These are phyloP conservation scores for Gallinago jamesoni DNA, from an alignment of 2,113 vertebrate species.

Conservation along the genomic window DNA sequence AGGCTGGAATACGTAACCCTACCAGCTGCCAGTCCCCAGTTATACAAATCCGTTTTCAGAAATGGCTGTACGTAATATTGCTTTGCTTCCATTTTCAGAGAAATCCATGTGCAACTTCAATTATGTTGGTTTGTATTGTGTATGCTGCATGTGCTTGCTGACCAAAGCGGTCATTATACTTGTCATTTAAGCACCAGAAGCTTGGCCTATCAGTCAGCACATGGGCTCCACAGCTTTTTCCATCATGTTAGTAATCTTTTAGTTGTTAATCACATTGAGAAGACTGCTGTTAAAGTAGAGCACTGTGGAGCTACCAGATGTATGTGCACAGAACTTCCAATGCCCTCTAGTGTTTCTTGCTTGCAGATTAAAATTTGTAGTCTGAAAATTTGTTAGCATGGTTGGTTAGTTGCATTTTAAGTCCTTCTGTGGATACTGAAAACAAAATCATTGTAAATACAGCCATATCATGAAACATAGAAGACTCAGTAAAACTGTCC, in stretches of 20 bases:
- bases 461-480: neutral
- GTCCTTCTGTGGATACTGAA: neutral
- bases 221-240: neutral
- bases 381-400: neutral
- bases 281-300: neutral
- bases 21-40: neutral
- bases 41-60: neutral
- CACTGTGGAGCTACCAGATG: neutral
- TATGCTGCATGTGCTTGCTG: neutral
- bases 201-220: neutral
- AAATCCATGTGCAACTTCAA: neutral
- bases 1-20: neutral
- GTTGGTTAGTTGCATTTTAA: neutral
- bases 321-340: conserved; percentile 59
- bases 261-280: neutral
- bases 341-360: conserved; percentile 74
- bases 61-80: neutral
- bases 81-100: neutral
- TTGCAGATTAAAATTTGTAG: conserved; percentile 36
- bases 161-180: neutral
- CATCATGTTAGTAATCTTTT: neutral
- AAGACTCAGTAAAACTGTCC: neutral
- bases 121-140: neutral
- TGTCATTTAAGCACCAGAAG: neutral
- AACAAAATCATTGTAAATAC: neutral